These are phyloP conservation scores for Sakesphorus luctuosus DNA, from an alignment of 2,113 vertebrate species.

Conservation along the genomic window DNA sequence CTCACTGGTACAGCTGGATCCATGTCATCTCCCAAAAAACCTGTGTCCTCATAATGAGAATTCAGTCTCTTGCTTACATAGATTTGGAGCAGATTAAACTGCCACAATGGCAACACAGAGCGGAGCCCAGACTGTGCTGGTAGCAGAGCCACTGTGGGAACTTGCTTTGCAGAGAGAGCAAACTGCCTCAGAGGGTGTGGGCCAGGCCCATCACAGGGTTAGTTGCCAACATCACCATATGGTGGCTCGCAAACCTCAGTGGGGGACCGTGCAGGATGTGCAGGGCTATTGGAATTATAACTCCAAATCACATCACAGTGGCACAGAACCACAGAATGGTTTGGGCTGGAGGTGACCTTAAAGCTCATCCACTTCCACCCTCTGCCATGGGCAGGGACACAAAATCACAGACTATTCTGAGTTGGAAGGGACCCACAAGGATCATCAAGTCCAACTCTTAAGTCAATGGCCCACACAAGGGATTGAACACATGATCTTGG, in stretches of 20 bases:
- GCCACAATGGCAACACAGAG: background rate
- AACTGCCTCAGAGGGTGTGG: background rate
- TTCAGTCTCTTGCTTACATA: background rate
- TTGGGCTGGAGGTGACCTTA: background rate
- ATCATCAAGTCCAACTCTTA: too few species aligned
- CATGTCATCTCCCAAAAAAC: background rate
- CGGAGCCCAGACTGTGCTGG: background rate
- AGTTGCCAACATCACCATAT: background rate
- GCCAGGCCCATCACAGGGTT: background rate
- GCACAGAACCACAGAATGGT: background rate
- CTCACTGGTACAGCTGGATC: background rate
- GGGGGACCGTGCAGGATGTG: background rate
- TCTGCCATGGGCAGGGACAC: background rate
- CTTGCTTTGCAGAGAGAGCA: background rate
- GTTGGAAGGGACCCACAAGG: too few species aligned
- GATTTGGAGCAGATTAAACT: background rate
- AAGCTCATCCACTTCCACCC: background rate
- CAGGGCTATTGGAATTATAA: background rate
- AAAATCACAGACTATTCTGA: too few species aligned
- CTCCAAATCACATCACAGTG: background rate
- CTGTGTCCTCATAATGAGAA: background rate
- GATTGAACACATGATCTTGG: too few species aligned
- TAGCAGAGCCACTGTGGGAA: background rate
- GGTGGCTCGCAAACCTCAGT: background rate
- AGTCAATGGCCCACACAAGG: too few species aligned